These are phyloP conservation scores for Rhabdophis nuchalis DNA, from an alignment of 2,797 vertebrate species.

Conservation along the genomic window DNA sequence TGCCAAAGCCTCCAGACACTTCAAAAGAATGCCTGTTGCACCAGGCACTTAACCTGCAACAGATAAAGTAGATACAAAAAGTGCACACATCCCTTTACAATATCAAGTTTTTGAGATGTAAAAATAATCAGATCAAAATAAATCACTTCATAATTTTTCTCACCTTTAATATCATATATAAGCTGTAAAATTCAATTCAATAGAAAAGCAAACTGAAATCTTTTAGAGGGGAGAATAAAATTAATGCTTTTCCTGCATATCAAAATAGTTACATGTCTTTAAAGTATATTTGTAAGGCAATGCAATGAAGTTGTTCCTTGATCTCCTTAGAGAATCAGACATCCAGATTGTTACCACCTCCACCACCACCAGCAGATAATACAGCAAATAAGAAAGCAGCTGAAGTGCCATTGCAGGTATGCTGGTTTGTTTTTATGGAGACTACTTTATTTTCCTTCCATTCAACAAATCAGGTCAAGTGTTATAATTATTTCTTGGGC, in stretches of 20 bases:
- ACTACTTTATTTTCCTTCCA: slow-evolving; percentile 39
- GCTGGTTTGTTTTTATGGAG: slow-evolving; percentile 46
- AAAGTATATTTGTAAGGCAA: neutral
- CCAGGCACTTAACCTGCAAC: neutral
- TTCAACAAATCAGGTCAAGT: slow-evolving; percentile 7
- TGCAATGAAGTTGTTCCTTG: slow-evolving; percentile 59
- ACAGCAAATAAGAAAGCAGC: slow-evolving; percentile 69
- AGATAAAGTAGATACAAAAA: neutral
- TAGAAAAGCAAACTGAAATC: neutral
- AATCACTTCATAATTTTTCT: neutral
- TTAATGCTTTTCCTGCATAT: neutral
- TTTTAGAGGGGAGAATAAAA: neutral
- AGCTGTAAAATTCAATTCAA: neutral
- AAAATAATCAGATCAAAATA: neutral
- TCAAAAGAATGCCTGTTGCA: neutral
- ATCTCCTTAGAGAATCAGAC: slow-evolving; percentile 83
- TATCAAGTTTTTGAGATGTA: neutral
- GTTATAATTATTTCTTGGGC: slow-evolving; percentile 25
- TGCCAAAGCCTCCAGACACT: neutral
- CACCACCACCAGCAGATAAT: slow-evolving; percentile 64
- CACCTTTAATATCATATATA: neutral
- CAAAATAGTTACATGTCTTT: neutral
- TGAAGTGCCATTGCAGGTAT: slow-evolving; percentile 71
- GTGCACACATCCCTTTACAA: neutral
- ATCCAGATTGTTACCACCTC: slow-evolving; percentile 54